Percentiles rank a stretch among this genome's conserved stretches.
Evolutionary conservation across 2,113 vertebrate genomes (phyloP).

Genomic region (Lagenorhynchus albirostris): DNA sequence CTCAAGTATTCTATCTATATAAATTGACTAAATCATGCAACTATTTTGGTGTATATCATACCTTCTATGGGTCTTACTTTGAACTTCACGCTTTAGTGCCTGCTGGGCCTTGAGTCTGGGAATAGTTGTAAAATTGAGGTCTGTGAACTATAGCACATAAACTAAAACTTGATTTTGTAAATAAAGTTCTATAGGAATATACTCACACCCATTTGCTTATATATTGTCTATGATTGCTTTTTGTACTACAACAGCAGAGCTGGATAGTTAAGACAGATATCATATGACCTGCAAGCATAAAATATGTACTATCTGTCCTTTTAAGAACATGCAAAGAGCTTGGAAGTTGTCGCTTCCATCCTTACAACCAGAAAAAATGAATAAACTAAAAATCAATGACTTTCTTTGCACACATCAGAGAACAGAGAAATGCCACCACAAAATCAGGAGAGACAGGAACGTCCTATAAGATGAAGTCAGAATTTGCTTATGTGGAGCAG

Average conservation of each 20-base stretch:
- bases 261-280: not conserved
- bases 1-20: not conserved
- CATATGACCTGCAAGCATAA: not conserved
- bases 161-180: not conserved
- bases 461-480: not conserved
- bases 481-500: not conserved
- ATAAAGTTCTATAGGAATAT: not conserved
- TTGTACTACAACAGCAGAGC: not conserved
- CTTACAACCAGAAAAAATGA: not conserved
- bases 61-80: not conserved
- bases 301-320: not conserved
- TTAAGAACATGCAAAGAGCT: not conserved
- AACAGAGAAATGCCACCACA: not conserved
- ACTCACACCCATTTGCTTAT: not conserved
- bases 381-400: not conserved
- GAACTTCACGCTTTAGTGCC: not conserved
- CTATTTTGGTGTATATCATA: not conserved
- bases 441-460: not conserved
- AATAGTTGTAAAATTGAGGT: not conserved
- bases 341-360: not conserved
- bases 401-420: not conserved
- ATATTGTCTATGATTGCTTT: not conserved
- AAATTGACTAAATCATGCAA: not conserved
- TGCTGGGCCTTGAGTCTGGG: not conserved
- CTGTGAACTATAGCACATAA: not conserved